Conservation (phyloP, 2,888 invertebrate genomes). For the Philereme vetulata region DNA sequence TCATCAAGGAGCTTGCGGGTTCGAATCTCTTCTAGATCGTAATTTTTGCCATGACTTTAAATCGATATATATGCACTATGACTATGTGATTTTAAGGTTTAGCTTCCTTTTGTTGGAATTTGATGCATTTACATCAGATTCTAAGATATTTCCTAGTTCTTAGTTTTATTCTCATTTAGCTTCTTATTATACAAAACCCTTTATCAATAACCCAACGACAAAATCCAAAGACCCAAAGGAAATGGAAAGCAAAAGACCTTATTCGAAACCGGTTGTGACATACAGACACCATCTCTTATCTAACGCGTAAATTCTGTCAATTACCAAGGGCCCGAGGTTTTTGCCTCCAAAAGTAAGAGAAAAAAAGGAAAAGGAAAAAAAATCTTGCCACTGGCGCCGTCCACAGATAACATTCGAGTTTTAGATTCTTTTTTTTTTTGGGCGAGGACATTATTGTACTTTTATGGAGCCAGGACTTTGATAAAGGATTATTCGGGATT, state of each 20-base stretch:
- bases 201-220: conserved; percentile 9
- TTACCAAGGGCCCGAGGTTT: conserved; percentile 53
- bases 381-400: conserved; percentile 67
- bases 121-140: too few relatives aligned
- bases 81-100: too few relatives aligned
- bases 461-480: conserved; percentile 51
- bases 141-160: too few relatives aligned
- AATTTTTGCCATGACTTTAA: too few relatives aligned
- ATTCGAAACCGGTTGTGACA: conserved; percentile 35
- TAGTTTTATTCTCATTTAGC: too few relatives aligned
- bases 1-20: too few relatives aligned
- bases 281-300: conserved; percentile 54
- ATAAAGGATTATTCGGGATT: conserved; percentile 37
- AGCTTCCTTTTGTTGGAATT: too few relatives aligned
- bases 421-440: conserved; percentile 57
- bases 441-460: conserved; percentile 48
- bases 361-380: conserved; percentile 22
- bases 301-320: conserved; percentile 72
- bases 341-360: conserved; percentile 39
- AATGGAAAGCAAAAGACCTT: conserved; percentile 35
- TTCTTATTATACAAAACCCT: too few relatives aligned
- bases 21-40: too few relatives aligned
- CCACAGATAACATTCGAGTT: conserved; percentile 59
- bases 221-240: conserved; percentile 21
- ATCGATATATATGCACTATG: too few relatives aligned